These are phyloP conservation scores for Drosophila aldrichi DNA, from an alignment of 2,888 invertebrate species.

Conservation along the genomic window DNA sequence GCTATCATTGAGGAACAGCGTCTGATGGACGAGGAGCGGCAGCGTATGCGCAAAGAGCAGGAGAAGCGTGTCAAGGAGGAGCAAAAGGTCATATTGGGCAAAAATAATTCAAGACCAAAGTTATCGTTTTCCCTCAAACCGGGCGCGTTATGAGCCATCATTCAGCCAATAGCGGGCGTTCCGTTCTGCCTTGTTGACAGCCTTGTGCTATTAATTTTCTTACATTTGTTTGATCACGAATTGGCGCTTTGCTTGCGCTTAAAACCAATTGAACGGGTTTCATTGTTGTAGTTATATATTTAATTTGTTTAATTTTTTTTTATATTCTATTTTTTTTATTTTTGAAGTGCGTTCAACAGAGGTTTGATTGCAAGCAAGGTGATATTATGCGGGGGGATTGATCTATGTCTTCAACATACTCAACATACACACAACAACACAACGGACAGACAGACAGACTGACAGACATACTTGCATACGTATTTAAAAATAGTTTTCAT, in stretches of 20 bases:
- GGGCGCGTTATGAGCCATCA: slow-evolving; percentile 87
- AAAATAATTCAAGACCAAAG: slow-evolving; percentile 98
- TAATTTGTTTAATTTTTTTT: slow-evolving; percentile 44
- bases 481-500: slow-evolving; percentile 37
- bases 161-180: slow-evolving; percentile 5
- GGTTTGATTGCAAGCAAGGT: slow-evolving; percentile 54
- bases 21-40: slow-evolving; percentile 97
- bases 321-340: too few relatives aligned
- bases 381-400: slow-evolving; percentile 18
- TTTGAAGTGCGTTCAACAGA: slow-evolving; percentile 38
- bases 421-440: slow-evolving; percentile 10
- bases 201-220: slow-evolving; percentile 34
- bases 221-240: slow-evolving; percentile 48
- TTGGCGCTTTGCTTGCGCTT: slow-evolving; percentile 50
- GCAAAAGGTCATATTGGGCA: slow-evolving; percentile 98
- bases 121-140: slow-evolving; percentile 96
- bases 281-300: slow-evolving; percentile 59
- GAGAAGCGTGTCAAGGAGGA: slow-evolving; percentile 96
- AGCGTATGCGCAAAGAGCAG: slow-evolving; percentile 96
- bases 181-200: slow-evolving; percentile 51
- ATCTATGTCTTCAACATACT: slow-evolving; percentile 24
- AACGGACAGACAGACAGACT: background rate
- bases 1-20: slow-evolving; percentile 98
- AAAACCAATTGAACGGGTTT: slow-evolving; percentile 42
- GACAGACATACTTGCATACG: slow-evolving; percentile 13